A percentile compares a stretch with the other conserved stretches of the same genome.
phyloP scores from a whole-genome alignment of 2,888 invertebrate genomes.

The Saturnia japonica region DNA sequence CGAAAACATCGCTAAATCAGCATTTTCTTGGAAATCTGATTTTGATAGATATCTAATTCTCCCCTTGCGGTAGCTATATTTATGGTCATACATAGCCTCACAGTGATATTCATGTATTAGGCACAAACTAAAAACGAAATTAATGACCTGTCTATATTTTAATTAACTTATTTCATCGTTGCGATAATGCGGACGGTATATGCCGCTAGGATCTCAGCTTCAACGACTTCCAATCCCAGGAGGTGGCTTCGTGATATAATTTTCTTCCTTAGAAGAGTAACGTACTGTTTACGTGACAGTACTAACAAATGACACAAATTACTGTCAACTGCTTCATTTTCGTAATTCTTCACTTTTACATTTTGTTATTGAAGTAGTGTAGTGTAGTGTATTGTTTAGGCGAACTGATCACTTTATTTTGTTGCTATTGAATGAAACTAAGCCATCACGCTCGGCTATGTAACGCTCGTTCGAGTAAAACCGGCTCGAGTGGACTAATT shows the following conservation, averaged over 20 bases:
- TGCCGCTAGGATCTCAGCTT: conserved; percentile 32
- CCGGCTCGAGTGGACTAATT: no score
- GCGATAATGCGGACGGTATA: conserved; percentile 27
- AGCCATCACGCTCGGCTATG: no score
- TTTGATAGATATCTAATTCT: no score
- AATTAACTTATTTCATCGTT: conserved; percentile 21
- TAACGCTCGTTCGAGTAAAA: no score
- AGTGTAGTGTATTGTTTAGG: background rate
- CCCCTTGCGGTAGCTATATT: no score
- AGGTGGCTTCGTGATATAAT: conserved; percentile 40
- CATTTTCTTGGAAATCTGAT: no score
- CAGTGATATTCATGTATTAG: background rate
- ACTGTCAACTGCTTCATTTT: conserved; percentile 22
- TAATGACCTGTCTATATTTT: background rate
- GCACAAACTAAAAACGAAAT: conserved; percentile 5
- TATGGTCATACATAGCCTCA: conserved; percentile 5
- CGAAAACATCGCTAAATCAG: no score
- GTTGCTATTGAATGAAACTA: no score
- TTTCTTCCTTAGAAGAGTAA: conserved; percentile 41
- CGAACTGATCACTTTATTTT: background rate
- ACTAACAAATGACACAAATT: conserved; percentile 31
- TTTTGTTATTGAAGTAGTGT: background rate
- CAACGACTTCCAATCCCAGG: conserved; percentile 35
- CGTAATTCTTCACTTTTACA: background rate
- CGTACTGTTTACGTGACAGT: conserved; percentile 38